Base-by-base conservation (phyloP, 2,888 invertebrate species). In the Agriopis leucophaearia region DNA sequence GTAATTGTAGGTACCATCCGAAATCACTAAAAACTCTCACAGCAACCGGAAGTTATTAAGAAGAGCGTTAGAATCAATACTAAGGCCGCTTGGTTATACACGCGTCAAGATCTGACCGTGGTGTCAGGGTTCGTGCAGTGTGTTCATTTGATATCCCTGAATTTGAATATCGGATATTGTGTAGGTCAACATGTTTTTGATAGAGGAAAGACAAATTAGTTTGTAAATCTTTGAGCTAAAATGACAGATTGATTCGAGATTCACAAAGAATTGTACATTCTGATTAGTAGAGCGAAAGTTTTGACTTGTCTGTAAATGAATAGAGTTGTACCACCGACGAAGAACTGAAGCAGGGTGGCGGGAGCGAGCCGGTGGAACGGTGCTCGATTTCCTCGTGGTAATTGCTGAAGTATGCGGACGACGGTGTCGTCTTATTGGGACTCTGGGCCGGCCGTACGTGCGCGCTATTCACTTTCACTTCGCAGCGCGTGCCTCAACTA, bases 361-460 rank as follows among this genome's bases (percentile, higher is more conserved):
- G 82, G 81, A 81, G 80, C 81, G 77, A 79, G 75, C 73, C 81
- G 76, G 85, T 83, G 85, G 87, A 87, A 88, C 88, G 83, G 80
- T 84, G 84, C 87, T 88, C 72, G 90, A 92, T 91, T 92, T 93
- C 92, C 92, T 93, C 81, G 92, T 90, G 90, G 89, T 92, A 92
- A 92, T 93, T 92, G 91, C 84, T 83, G 88, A 88, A 91, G 91
- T 92, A 93, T 92, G 92, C 91, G 92, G 92, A 93, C 90, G 88
- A 84, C 85, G 85, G 86, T 88, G 90, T 90, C 91, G 90, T 92
- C 91, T 92, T 92, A 91, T 91, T 92, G 92, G 92, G 91, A 90
- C 90, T 89, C 84, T 85, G 84, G 81, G 80, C 82, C 82, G 89
- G 75, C 80, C 83, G 91, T 91, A 90, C 92, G 92, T 91, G 92